Evolutionary conservation across 2,113 vertebrate species (phyloP).

Genomic region (Phalacrocorax brasilianus): DNA sequence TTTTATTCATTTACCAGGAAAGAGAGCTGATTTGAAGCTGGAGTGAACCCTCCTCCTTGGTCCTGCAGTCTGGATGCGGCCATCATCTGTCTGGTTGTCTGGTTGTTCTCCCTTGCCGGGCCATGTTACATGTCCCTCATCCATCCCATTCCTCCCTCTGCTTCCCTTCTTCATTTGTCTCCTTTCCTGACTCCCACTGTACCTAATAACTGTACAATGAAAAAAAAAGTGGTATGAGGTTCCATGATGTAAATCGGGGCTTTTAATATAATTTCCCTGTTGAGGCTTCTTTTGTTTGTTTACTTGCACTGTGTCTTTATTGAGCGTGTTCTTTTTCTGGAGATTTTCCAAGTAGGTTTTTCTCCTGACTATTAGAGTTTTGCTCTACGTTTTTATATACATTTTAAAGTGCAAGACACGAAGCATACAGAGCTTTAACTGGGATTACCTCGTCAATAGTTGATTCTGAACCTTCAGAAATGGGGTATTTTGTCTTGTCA

Average conservation of each 20-base stretch:
- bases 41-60: not conserved
- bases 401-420: not conserved
- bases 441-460: not conserved
- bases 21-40: not conserved
- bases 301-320: not conserved
- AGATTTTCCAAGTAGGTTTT: not conserved
- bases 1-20: not conserved
- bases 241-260: not conserved
- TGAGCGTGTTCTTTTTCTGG: not conserved
- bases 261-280: not conserved
- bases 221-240: not conserved
- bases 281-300: not conserved
- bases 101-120: not conserved
- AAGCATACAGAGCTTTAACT: not conserved
- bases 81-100: not conserved
- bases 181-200: not conserved
- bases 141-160: not conserved
- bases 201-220: not conserved
- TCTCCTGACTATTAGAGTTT: not conserved
- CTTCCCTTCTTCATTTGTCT: not conserved
- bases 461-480: not conserved
- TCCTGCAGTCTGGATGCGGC: not conserved
- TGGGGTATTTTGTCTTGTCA: not conserved
- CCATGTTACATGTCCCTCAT: not conserved
- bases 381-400: not conserved